Conservation (phyloP, 1,140 invertebrate genomes). For the Prorops nasuta region DNA sequence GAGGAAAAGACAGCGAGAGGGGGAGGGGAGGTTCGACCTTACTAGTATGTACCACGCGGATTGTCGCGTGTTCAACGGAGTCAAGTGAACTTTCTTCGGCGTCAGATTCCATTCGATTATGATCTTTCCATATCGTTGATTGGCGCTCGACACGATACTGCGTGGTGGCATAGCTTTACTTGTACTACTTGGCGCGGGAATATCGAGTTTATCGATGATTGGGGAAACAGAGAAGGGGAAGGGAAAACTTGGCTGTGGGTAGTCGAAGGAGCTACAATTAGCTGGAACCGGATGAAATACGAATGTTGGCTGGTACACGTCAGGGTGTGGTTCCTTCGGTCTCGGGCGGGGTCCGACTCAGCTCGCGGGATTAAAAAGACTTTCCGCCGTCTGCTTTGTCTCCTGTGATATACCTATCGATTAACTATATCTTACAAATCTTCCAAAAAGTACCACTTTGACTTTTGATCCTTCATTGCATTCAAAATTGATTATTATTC, state of each 20-base stretch:
- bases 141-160: neutral
- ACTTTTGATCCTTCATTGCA: neutral
- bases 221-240: neutral
- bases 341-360: conserved; percentile 40
- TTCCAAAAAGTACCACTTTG: conserved; percentile 5
- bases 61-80: too few relatives aligned
- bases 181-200: too few relatives aligned
- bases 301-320: conserved; percentile 30
- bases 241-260: neutral
- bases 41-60: too few relatives aligned
- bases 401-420: too few relatives aligned
- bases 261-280: conserved; percentile 15
- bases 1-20: too few relatives aligned
- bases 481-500: neutral
- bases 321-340: conserved; percentile 45
- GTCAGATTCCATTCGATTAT: too few relatives aligned
- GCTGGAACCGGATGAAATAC: conserved; percentile 31
- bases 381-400: too few relatives aligned
- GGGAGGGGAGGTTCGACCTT: too few relatives aligned
- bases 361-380: conserved; percentile 44
- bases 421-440: conserved; percentile 25
- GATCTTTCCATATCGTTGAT: too few relatives aligned
- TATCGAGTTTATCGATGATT: neutral
- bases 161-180: too few relatives aligned
- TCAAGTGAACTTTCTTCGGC: too few relatives aligned